These are phyloP conservation scores for Canis aureus DNA, from an alignment of 2,113 vertebrate genomes.

Conservation along the genomic window DNA sequence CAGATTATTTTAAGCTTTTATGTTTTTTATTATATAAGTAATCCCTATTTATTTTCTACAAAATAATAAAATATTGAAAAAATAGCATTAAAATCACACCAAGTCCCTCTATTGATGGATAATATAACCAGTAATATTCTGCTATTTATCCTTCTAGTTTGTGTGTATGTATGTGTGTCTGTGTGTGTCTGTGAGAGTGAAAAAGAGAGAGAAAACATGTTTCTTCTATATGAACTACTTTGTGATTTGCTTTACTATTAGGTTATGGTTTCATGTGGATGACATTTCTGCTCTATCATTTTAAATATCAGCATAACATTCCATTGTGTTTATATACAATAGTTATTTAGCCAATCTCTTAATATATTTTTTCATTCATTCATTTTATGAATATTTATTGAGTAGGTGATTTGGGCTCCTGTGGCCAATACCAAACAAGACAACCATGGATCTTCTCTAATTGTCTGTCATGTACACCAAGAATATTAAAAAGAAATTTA, in stretches of 20 bases:
- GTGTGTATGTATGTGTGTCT: no score
- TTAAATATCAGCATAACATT: background rate
- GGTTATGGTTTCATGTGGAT: background rate
- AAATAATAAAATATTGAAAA: constrained; percentile 24
- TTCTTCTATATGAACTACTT: background rate
- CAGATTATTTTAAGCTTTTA: background rate
- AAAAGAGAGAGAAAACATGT: background rate
- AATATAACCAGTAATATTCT: constrained; percentile 14
- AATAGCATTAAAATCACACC: background rate
- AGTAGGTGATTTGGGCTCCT: background rate
- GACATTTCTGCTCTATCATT: background rate
- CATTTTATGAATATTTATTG: background rate
- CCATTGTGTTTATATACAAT: background rate
- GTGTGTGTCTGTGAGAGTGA: no score
- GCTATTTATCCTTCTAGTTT: background rate
- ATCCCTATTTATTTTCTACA: background rate
- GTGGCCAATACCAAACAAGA: background rate
- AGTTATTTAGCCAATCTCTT: background rate
- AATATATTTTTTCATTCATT: background rate
- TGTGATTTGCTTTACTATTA: background rate
- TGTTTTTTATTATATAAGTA: background rate
- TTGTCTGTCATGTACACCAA: background rate
- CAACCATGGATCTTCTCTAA: background rate
- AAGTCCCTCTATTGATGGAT: background rate
- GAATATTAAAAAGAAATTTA: background rate